Evolutionary conservation across 2,797 vertebrate genomes (phyloP).

Genomic region (Natrix natrix): DNA sequence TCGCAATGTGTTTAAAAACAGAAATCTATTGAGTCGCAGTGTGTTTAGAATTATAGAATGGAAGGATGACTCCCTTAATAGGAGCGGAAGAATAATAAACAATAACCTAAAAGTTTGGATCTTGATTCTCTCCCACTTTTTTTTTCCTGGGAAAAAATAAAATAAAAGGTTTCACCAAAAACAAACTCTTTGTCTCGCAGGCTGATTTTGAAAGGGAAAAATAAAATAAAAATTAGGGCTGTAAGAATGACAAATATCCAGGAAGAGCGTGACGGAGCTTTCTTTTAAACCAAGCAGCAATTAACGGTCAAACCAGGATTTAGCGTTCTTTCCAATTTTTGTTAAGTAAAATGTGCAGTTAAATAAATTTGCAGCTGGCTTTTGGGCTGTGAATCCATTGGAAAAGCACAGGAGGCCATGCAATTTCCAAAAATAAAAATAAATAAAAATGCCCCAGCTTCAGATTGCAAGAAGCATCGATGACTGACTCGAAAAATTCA

Average conservation of each 20-base stretch:
- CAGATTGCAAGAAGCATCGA: too few relatives aligned
- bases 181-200: neutral
- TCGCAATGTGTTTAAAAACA: too few relatives aligned
- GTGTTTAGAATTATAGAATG: neutral
- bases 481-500: neutral
- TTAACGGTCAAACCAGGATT: neutral
- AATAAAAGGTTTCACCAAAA: neutral
- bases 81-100: neutral
- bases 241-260: neutral
- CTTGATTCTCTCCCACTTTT: fast-evolving
- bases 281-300: neutral
- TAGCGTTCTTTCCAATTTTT: neutral
- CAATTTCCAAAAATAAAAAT: neutral
- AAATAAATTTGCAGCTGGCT: neutral
- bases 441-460: neutral
- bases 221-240: too few relatives aligned
- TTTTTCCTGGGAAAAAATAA: neutral
- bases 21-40: too few relatives aligned
- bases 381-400: neutral
- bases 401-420: neutral
- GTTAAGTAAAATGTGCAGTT: neutral
- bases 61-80: neutral
- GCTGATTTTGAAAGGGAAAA: neutral
- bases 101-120: neutral
- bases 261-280: neutral